phyloP scores from a whole-genome alignment of 1,140 invertebrate genomes.

The Teleogryllus occipitalis region DNA sequence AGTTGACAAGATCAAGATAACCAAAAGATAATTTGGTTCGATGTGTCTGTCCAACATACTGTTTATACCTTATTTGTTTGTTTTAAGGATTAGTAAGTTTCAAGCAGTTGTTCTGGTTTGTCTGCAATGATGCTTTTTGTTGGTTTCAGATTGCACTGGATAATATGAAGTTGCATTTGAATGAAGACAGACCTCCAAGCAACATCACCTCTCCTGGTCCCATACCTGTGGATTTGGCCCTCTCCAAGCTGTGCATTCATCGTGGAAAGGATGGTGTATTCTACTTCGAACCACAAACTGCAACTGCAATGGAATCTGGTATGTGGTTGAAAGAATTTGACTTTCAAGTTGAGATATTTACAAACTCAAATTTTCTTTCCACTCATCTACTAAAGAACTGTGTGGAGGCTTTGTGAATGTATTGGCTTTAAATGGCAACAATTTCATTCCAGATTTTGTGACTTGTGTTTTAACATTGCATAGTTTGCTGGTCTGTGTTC shows the following conservation, averaged over 20 bases:
- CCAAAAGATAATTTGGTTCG: no score
- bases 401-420: no score
- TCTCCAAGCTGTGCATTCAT: slow-evolving; percentile 57
- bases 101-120: background rate
- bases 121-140: background rate
- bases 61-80: background rate
- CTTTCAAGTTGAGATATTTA: background rate
- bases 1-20: no score
- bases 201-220: slow-evolving; percentile 77
- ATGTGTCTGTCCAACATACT: no score
- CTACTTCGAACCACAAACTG: slow-evolving; percentile 49
- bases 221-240: slow-evolving; percentile 65
- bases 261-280: slow-evolving; percentile 62
- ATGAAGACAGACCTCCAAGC: slow-evolving; percentile 69
- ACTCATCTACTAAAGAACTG: no score
- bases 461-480: no score
- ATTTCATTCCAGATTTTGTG: no score
- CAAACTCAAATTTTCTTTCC: background rate
- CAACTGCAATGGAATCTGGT: background rate
- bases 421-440: no score
- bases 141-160: slow-evolving; percentile 10
- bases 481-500: no score
- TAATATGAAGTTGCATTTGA: slow-evolving; percentile 47
- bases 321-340: background rate
- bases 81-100: background rate